phyloP scores from a whole-genome alignment of 1,140 invertebrate genomes.

The Drosophila punjabiensis region DNA sequence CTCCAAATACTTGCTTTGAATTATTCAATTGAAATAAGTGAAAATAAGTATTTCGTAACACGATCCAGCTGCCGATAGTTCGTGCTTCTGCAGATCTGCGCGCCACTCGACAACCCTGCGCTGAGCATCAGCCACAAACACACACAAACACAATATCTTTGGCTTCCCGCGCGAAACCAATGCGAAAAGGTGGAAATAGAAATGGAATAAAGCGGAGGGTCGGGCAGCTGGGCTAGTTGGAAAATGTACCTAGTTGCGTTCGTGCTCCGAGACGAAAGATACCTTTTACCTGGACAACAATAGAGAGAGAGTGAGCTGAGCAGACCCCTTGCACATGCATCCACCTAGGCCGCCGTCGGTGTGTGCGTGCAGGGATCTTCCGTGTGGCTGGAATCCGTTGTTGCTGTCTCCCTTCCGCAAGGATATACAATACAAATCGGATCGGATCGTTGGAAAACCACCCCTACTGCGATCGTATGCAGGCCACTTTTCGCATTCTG shows the following conservation, averaged over 20 bases:
- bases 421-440: conserved; percentile 1
- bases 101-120: conserved; percentile 41
- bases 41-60: background rate
- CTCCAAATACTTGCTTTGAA: background rate
- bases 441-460: conserved; percentile 39
- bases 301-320: conserved; percentile 8
- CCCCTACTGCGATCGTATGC: conserved; percentile 44
- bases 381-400: conserved; percentile 70
- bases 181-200: conserved; percentile 29
- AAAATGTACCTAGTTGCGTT: conserved; percentile 40
- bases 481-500: conserved; percentile 65
- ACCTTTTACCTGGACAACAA: conserved; percentile 45
- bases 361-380: conserved; percentile 56
- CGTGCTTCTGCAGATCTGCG: background rate
- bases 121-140: background rate
- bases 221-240: conserved; percentile 61
- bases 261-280: conserved; percentile 17
- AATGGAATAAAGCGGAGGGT: conserved; percentile 16
- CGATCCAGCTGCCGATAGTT: background rate
- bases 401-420: conserved; percentile 13
- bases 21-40: background rate
- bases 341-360: background rate
- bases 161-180: conserved; percentile 57
- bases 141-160: conserved; percentile 19
- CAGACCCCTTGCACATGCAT: conserved; percentile 21